Base-by-base conservation (phyloP, 2,113 vertebrate species). In the Telmatochromis brachygnathus region DNA sequence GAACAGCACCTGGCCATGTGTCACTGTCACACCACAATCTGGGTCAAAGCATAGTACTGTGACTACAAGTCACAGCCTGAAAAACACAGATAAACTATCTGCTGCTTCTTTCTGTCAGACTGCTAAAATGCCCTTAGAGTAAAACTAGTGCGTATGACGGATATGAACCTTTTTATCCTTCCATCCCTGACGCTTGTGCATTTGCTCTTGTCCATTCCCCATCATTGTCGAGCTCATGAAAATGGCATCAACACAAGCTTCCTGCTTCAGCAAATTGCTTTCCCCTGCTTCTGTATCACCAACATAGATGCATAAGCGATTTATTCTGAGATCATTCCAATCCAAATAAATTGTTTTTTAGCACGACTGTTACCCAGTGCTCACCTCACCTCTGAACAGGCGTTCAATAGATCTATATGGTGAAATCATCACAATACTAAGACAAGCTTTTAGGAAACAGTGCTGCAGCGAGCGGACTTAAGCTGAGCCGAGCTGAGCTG, bases 1-100 rank as follows among this genome's bases (percentile, higher is more conserved):
- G 70, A 89, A 82, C 90, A 84, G 90, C 84, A 92, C 88, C 80
- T 86, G 85, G 87, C 85, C 81, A 92, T 93, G 93, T 93, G 93
- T 94, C 94, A 93, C 89, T 95, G 92, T 95, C 93, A 84, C 30
- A 28, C 62, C 85, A 81, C 84, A 88, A 92, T 92, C 86, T 92
- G 90, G 92, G 92, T 91, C 94, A 86, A 42, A 73, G 81, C 82
- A 65, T 80, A 62, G 53, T n/a, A 68, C 80, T 37, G 70, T 60
- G 79, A 85, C 75, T 70, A 73, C 84, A 54, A 89, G 60, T 84
- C 73, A 42, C 39, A 42, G 83, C 33, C 70, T 84, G 49, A 39
- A 87, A 56, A 85, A 81, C 37, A 83, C 77, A 84, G 58, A 88
- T 81, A 56, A 85, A 81, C 13, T 56, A 70, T 51, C 39, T 68